Evolutionary conservation across 2,888 invertebrate species (phyloP).

Genomic region (Miltochrista miniata): DNA sequence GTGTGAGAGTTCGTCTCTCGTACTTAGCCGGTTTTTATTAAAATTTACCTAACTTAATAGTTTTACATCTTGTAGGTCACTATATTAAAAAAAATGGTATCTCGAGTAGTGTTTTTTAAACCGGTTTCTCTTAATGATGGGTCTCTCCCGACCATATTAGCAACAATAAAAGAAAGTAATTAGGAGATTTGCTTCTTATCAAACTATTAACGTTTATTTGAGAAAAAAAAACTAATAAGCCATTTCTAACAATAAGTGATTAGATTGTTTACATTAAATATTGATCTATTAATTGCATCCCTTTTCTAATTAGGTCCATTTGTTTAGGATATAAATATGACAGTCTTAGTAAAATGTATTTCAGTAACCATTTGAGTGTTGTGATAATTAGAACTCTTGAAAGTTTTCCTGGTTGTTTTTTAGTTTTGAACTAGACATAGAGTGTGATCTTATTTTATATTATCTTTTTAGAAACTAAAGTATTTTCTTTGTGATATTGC

Average conservation of each 20-base stretch:
- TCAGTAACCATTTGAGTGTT: not conserved
- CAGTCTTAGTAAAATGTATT: not conserved
- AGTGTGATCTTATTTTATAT: too few species aligned
- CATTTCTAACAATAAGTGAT: not conserved
- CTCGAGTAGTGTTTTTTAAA: too few species aligned
- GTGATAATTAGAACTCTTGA: not conserved
- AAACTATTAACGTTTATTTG: not conserved
- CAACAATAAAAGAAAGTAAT: not conserved
- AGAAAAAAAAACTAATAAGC: not conserved
- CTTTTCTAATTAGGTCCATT: not conserved
- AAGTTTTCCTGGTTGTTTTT: not conserved
- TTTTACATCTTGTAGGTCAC: too few species aligned
- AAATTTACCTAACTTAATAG: too few species aligned
- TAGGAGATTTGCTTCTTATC: not conserved
- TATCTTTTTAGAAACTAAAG: too few species aligned
- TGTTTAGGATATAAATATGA: slow-evolving; percentile 1
- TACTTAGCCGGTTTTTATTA: too few species aligned
- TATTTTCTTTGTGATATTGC: too few species aligned
- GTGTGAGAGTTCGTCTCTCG: too few species aligned
- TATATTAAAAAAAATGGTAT: too few species aligned
- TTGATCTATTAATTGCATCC: not conserved
- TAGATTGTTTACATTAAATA: not conserved
- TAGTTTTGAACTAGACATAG: too few species aligned
- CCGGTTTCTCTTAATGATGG: not conserved
- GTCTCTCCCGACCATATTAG: not conserved